Evolutionary conservation across 1,140 invertebrate genomes (phyloP).

Genomic region (Phymorhynchus buccinoides): DNA sequence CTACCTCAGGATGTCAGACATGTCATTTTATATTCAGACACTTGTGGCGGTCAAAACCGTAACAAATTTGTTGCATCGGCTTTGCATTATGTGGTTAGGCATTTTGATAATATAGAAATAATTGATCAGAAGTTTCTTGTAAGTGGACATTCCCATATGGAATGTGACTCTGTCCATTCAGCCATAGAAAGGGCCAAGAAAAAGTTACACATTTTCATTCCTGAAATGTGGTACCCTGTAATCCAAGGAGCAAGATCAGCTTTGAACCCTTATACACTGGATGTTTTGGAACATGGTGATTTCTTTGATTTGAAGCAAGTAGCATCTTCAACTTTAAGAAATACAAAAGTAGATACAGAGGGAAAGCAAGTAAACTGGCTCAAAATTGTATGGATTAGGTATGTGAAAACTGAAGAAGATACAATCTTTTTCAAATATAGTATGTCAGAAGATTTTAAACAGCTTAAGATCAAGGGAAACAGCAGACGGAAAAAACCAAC

Average conservation of each 20-base stretch:
- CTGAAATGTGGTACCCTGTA: conserved; percentile 33
- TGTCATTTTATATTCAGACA: conserved; percentile 43
- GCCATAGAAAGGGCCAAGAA: conserved; percentile 39
- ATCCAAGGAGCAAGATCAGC: conserved; percentile 17
- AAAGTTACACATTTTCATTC: conserved; percentile 39
- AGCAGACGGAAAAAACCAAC: conserved; percentile 1
- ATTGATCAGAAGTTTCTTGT: conserved; percentile 50
- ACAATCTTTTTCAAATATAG: conserved; percentile 30
- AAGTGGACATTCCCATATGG: conserved; percentile 48
- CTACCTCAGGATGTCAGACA: conserved; percentile 35
- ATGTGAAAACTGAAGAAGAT: conserved; percentile 22
- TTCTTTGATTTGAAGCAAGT: conserved; percentile 17
- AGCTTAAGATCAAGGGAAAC: conserved; percentile 14
- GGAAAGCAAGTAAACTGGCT: conserved; percentile 29
- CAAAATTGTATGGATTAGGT: conserved; percentile 19
- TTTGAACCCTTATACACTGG: conserved; percentile 13
- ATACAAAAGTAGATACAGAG: conserved; percentile 22
- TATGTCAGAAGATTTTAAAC: conserved; percentile 6
- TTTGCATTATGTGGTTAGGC: conserved; percentile 17
- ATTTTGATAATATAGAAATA: not conserved
- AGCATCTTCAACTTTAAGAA: conserved; percentile 6
- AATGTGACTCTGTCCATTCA: conserved; percentile 47
- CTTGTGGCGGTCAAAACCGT: conserved; percentile 49
- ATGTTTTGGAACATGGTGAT: conserved; percentile 15
- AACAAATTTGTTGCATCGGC: conserved; percentile 41